phyloP scores from a whole-genome alignment of 1,140 invertebrate species.

The Calliphora vicina region DNA sequence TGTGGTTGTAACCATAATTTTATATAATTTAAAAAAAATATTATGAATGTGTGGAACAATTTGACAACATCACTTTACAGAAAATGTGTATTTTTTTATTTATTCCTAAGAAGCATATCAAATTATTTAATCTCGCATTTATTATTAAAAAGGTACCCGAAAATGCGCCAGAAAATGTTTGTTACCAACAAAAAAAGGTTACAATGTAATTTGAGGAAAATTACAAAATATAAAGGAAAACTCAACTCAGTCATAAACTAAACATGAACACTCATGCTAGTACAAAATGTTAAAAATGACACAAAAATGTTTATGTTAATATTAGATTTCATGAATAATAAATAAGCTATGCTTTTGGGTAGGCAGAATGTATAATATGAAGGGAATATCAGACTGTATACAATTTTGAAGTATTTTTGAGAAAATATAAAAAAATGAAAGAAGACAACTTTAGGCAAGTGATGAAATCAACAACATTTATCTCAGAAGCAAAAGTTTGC shows the following conservation, averaged over 20 bases:
- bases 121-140: slow-evolving; percentile 34
- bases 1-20: too few relatives aligned
- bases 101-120: background rate
- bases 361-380: too few relatives aligned
- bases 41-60: too few relatives aligned
- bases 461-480: slow-evolving; percentile 27
- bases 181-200: slow-evolving; percentile 21
- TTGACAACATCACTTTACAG: too few relatives aligned
- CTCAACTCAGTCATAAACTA: background rate
- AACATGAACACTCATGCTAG: background rate
- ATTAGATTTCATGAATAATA: slow-evolving; percentile 32
- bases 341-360: background rate
- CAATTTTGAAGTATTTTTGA: too few relatives aligned
- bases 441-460: background rate
- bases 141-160: slow-evolving; percentile 15
- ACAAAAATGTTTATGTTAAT: slow-evolving; percentile 30
- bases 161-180: background rate
- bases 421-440: too few relatives aligned
- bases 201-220: slow-evolving; percentile 21
- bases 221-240: background rate
- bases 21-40: too few relatives aligned
- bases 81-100: background rate
- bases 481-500: background rate
- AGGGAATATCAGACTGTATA: too few relatives aligned
- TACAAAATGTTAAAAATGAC: background rate